These are phyloP conservation scores for Melinopterus prodromus DNA, from an alignment of 2,888 invertebrate species.

Conservation along the genomic window DNA sequence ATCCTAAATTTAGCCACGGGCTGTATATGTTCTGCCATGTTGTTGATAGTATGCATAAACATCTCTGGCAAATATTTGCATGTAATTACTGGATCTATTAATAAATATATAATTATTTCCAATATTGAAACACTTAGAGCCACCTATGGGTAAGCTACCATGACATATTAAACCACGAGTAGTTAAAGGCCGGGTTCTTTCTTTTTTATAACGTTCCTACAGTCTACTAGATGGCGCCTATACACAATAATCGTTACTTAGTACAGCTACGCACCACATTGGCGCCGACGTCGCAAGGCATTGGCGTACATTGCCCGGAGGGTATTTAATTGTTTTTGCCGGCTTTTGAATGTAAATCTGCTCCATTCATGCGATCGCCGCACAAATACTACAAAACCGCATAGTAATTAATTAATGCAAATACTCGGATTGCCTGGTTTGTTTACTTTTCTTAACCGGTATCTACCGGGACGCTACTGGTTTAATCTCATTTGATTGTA, in stretches of 20 bases:
- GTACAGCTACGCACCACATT: background rate
- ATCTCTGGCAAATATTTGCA: background rate
- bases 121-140: background rate
- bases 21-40: too few relatives aligned
- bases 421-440: background rate
- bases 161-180: background rate
- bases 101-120: too few relatives aligned
- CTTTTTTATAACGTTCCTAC: background rate
- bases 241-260: background rate
- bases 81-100: background rate
- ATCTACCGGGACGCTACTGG: slow-evolving; percentile 33
- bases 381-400: background rate
- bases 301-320: background rate
- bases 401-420: background rate
- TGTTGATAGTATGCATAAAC: too few relatives aligned
- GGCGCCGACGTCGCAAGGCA: background rate
- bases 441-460: slow-evolving; percentile 7
- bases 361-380: background rate
- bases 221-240: background rate
- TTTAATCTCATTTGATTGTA: slow-evolving; percentile 28
- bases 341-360: background rate
- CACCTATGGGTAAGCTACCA: background rate
- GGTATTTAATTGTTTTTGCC: background rate
- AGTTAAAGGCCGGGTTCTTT: background rate
- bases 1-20: too few relatives aligned